A percentile compares a stretch with the other conserved stretches of the same genome.
phyloP scores from a whole-genome alignment of 2,113 vertebrate species.

The Labeo rohita region DNA sequence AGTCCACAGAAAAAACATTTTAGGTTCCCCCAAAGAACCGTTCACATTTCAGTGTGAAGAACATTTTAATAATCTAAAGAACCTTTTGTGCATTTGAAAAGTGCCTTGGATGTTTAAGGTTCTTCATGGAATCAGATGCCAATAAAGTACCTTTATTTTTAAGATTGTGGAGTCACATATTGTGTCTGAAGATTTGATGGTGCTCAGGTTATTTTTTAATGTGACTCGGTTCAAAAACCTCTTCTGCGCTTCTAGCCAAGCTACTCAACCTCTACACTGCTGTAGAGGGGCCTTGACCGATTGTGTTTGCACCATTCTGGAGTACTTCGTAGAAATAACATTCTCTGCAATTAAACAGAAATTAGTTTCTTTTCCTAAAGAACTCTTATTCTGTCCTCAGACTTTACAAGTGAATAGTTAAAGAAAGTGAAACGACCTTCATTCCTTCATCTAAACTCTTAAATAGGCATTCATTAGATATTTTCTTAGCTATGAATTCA shows the following conservation, averaged over 20 bases:
- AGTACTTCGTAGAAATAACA: neutral
- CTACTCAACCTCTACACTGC: neutral
- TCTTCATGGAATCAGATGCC: neutral
- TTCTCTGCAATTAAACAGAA: neutral
- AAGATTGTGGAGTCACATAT: neutral
- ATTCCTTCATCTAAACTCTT: neutral
- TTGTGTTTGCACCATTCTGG: neutral
- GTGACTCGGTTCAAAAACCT: neutral
- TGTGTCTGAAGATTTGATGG: neutral
- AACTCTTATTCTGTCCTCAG: neutral
- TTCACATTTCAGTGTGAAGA: neutral
- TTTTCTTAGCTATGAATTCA: neutral
- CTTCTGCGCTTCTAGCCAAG: neutral
- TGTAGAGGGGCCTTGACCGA: neutral
- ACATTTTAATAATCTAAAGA: neutral
- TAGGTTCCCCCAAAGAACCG: neutral
- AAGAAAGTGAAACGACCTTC: neutral
- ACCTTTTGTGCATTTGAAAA: neutral
- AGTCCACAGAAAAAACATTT: neutral
- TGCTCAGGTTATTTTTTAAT: neutral
- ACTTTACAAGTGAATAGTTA: neutral
- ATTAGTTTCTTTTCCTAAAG: neutral
- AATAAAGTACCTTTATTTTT: neutral
- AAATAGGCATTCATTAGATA: neutral
- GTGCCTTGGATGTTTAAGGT: neutral